phyloP scores from a whole-genome alignment of 30 jellyfish, hydroid and myxozoan genomes.

The Sanderia malayensis region DNA sequence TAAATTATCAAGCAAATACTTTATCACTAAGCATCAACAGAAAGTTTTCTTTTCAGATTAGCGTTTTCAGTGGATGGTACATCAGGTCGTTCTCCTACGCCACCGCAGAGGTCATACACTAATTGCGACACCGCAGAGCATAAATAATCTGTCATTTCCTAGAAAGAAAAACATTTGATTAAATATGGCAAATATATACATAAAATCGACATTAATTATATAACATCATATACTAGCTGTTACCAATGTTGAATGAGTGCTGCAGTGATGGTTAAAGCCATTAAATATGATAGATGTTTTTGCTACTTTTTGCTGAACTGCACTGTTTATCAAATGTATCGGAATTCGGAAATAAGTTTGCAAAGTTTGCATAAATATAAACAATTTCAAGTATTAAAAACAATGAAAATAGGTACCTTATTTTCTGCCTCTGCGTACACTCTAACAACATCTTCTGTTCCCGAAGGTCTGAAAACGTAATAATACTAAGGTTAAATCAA shows the following conservation, averaged over 20 bases:
- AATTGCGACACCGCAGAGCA: constrained; percentile 65
- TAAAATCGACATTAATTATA: background rate
- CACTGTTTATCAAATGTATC: background rate
- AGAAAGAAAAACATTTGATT: constrained; percentile 10
- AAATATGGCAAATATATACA: constrained; percentile 1
- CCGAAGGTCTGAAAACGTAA: constrained; percentile 98
- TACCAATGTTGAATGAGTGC: background rate
- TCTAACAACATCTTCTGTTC: constrained; percentile 98
- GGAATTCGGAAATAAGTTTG: no score
- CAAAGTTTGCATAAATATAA: no score
- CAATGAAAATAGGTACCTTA: constrained; percentile 66
- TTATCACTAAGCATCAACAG: background rate
- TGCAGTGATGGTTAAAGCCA: background rate
- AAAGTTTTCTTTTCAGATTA: constrained; percentile 9
- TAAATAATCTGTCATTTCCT: constrained; percentile 70
- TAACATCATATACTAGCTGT: background rate
- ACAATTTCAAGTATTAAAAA: no score
- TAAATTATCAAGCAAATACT: background rate
- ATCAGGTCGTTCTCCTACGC: constrained; percentile 82
- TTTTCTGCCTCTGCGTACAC: constrained; percentile 94
- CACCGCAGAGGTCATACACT: constrained; percentile 89
- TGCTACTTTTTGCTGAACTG: background rate
- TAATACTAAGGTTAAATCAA: no score
- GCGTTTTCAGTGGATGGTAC: constrained; percentile 12
- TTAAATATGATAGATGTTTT: background rate